Evolutionary conservation across 1,140 invertebrate species (phyloP).

Genomic region (Aphaenogaster floridana): DNA sequence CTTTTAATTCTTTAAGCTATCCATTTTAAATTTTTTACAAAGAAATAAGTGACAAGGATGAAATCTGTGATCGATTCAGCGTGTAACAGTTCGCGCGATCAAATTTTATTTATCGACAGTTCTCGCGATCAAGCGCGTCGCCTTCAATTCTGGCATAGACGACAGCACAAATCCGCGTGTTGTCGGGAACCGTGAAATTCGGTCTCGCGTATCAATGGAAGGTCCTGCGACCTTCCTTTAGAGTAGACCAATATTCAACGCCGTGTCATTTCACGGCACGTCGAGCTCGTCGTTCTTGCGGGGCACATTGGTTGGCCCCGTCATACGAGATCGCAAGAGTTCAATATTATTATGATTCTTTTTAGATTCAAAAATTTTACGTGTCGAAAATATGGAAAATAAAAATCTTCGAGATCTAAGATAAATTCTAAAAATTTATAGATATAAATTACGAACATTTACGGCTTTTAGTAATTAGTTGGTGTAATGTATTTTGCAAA

Average conservation of each 20-base stretch:
- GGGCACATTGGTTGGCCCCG: neutral
- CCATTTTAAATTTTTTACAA: neutral
- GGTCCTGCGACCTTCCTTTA: neutral
- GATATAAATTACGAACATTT: neutral
- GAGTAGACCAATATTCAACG: slow-evolving; percentile 37
- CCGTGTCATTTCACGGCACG: slow-evolving; percentile 48
- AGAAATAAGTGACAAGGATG: neutral
- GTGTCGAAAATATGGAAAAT: neutral
- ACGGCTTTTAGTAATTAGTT: neutral
- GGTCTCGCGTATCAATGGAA: slow-evolving; percentile 44
- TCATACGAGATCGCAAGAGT: slow-evolving; percentile 3
- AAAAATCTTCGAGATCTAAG: neutral
- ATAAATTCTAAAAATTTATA: neutral
- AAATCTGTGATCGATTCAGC: slow-evolving; percentile 20
- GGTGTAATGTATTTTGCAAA: neutral
- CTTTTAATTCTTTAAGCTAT: slow-evolving; percentile 1
- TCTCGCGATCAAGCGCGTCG: neutral
- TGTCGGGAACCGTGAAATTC: slow-evolving; percentile 40
- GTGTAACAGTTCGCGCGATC: slow-evolving; percentile 19
- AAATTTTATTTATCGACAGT: slow-evolving; percentile 56
- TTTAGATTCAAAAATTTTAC: neutral
- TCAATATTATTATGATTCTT: neutral
- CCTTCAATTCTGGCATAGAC: slow-evolving; percentile 24
- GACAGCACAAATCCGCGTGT: slow-evolving; percentile 24
- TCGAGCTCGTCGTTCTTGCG: slow-evolving; percentile 27